Evolutionary conservation across 2,888 invertebrate species (phyloP), one percentile per base, ranked within the genome.

Genomic region (Dolichomitus sp.): DNA sequence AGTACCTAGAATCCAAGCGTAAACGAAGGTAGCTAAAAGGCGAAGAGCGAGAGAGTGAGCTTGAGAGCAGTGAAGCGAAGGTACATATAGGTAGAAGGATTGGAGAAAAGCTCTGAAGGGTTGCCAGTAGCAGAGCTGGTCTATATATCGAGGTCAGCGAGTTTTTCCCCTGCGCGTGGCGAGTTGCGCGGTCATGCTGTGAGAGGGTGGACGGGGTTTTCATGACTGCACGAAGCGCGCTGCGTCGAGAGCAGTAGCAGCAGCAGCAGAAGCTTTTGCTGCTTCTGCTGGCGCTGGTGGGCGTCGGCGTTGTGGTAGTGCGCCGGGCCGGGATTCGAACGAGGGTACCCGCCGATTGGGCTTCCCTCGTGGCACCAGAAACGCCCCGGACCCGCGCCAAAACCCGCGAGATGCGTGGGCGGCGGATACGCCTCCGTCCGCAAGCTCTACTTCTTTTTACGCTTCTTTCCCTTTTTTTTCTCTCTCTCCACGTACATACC

Each of bases 91-190:
- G 81, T 74, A 79, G 74, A 82, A 78, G 83, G 54, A 80, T 74
- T 61, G 11, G 61, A 50, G 61, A 30, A 61, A 79, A 74, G 72
- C 70, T 42, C 63, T 45, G 42, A 52, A 52, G 50, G 40, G 70
- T 52, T 57, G 17, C 59, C 57, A 30, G 59, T 42, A 45, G 59
- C 50, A n/a, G 57, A 73, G 74, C 69, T 42, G 52, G 50, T 68
- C 75, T 74, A 61, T 69, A 79, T 91, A 92, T 92, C 90, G 92
- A 90, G 92, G 92, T 93, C 92, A 92, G 91, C 88, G 88, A 90
- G 92, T 92, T 93, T 93, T 92, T 92, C 92, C 91, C 91, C 90
- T 93, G 92, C 92, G 92, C 92, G 90, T 84, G 70, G 86, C 76
- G 84, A 86, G 89, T 89, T 91, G 91, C 92, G 91, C 88, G 76